Evolutionary conservation across 2,113 vertebrate genomes (phyloP).

Genomic region (Shinisaurus crocodilurus): DNA sequence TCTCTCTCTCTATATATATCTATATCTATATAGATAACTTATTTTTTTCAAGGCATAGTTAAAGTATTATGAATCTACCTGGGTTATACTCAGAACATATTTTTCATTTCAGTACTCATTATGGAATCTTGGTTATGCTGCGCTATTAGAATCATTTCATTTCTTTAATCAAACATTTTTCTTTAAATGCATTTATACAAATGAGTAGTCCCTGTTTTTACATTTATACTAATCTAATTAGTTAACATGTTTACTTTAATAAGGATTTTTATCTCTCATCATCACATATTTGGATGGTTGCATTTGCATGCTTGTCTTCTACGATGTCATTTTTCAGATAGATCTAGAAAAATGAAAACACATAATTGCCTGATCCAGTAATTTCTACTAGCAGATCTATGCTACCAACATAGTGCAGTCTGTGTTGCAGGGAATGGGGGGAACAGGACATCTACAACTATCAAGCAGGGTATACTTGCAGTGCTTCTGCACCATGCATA

Average conservation of each 20-base stretch:
- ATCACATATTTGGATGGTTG: background rate
- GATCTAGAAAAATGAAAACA: slow-evolving; percentile 8
- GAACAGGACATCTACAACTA: background rate
- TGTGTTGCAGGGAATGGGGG: no score
- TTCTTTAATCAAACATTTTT: background rate
- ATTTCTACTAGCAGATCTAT: background rate
- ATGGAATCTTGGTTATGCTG: background rate
- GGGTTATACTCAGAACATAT: background rate
- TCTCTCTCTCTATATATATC: background rate
- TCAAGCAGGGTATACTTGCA: background rate
- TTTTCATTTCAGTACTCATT: background rate
- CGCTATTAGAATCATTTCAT: background rate
- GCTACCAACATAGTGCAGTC: background rate
- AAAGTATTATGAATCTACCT: background rate
- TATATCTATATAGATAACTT: background rate
- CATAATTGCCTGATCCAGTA: background rate
- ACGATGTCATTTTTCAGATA: slow-evolving; percentile 2
- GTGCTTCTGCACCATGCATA: background rate
- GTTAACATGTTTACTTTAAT: background rate
- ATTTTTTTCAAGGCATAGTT: background rate
- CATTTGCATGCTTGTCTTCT: slow-evolving; percentile 17
- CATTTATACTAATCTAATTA: background rate
- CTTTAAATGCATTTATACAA: background rate
- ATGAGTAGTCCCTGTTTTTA: background rate
- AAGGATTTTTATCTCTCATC: background rate